These are phyloP conservation scores for Andrena praecox DNA, from an alignment of 2,888 invertebrate genomes.

Conservation along the genomic window DNA sequence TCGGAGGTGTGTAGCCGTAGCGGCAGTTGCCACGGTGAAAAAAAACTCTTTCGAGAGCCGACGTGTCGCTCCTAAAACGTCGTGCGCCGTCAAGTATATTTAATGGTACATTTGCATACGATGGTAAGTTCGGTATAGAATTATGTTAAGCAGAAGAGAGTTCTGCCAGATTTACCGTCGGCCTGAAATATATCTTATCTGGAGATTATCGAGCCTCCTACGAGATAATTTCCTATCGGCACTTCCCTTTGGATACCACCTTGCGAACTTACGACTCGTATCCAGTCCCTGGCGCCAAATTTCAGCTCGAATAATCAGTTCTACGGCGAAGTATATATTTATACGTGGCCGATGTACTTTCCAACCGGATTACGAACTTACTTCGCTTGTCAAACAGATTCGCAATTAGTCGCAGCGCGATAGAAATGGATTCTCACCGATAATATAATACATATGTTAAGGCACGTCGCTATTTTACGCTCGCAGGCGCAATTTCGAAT, in stretches of 20 bases:
- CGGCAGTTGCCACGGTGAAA: slow-evolving; percentile 4
- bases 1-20: not conserved
- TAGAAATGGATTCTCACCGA: not conserved
- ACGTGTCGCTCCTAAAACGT: slow-evolving; percentile 19
- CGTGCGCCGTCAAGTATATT: slow-evolving; percentile 23
- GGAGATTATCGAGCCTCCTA: slow-evolving; percentile 28
- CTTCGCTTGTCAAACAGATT: not conserved
- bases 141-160: slow-evolving; percentile 12
- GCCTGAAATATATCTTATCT: slow-evolving; percentile 42
- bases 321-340: not conserved
- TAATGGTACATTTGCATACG: slow-evolving; percentile 20
- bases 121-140: slow-evolving; percentile 32
- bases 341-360: not conserved
- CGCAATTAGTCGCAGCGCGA: not conserved
- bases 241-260: slow-evolving; percentile 8
- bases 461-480: not conserved
- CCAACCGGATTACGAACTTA: not conserved
- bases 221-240: slow-evolving; percentile 40
- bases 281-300: not conserved
- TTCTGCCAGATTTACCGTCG: slow-evolving; percentile 7
- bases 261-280: not conserved
- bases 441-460: not conserved
- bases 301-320: not conserved
- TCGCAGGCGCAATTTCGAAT: not conserved
- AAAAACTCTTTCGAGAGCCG: slow-evolving; percentile 27